Evolutionary conservation across 35 echinoderm and acorn worm species (phyloP).

Genomic region (Heliocidaris erythrogramma): DNA sequence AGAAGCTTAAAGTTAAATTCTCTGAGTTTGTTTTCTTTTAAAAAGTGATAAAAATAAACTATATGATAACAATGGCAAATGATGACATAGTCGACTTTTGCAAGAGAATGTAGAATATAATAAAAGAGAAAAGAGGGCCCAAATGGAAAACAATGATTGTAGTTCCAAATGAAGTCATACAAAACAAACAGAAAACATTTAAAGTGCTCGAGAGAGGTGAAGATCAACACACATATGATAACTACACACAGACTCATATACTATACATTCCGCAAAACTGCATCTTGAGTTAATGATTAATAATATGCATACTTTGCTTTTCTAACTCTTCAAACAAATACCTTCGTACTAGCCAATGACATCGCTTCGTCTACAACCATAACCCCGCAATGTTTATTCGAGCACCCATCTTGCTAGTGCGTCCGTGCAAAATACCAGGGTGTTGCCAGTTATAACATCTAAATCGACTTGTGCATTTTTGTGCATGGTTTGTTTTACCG

Average conservation of each 20-base stretch:
- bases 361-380: not conserved
- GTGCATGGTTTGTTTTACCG: constrained; percentile 26
- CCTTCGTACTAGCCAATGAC: not conserved
- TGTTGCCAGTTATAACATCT: not conserved
- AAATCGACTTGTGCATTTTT: not conserved
- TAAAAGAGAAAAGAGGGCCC: no score
- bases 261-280: not conserved
- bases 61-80: no score
- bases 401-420: not conserved
- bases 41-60: no score
- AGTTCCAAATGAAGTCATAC: not conserved
- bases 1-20: no score
- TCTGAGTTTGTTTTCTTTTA: no score
- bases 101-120: no score
- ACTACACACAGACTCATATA: not conserved
- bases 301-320: not conserved
- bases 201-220: not conserved
- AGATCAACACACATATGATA: not conserved
- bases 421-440: not conserved
- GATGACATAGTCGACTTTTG: no score
- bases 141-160: no score
- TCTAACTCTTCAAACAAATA: not conserved
- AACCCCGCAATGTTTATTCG: not conserved
- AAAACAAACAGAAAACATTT: not conserved
- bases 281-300: constrained; percentile 20